Evolutionary conservation across 2,797 vertebrate genomes (phyloP), one percentile per base, ranked within the genome.

Genomic region (Dicrostonyx torquatus): DNA sequence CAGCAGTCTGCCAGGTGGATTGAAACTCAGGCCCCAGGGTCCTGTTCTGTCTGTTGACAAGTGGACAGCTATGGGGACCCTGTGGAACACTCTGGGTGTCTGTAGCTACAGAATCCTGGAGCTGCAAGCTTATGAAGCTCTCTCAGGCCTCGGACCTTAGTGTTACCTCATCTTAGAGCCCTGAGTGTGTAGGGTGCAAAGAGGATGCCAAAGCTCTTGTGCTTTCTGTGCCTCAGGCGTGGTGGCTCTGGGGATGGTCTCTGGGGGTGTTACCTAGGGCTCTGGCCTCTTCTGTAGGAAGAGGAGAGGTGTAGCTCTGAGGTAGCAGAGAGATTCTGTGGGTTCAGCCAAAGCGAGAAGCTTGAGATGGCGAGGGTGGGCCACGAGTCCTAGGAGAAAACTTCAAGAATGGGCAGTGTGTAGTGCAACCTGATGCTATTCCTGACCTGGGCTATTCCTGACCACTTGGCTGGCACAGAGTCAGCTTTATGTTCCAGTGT

Each of bases 341-440:
- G 62, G 43, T 60, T 72, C 55, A 22, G 50, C 29, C 24, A 43
- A 43, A n/a, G n/a, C n/a, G 29, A 3, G 31, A 18, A 31, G 45
- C 31, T 6, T 13, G 62, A 58, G 80, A 62, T 9, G 43, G 17
- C 0, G 1, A 29, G 11, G 31, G 22, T 72, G 1, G 17, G 31
- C 43, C 72, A 58, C 58, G 48, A 7, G 48, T 68, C 62, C 17
- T 20, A 24, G 83, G 55, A 64, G 55, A 40, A 86, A 37, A 58
- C 6, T 53, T 68, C 0, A 55, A 17, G 24, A 64, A 17, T 9
- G 4, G 20, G 43, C 12, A 17, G 1, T 15, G 0, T 75, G 11
- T 73, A 14, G 14, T 1, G 6, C 26, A 14, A 31, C 37, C 85
- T 73, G 2, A 22, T 15, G 55, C 24, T 43, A 2, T 53, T 48